These are phyloP conservation scores for Perithous albicinctus DNA, from an alignment of 2,888 invertebrate genomes.

Conservation along the genomic window DNA sequence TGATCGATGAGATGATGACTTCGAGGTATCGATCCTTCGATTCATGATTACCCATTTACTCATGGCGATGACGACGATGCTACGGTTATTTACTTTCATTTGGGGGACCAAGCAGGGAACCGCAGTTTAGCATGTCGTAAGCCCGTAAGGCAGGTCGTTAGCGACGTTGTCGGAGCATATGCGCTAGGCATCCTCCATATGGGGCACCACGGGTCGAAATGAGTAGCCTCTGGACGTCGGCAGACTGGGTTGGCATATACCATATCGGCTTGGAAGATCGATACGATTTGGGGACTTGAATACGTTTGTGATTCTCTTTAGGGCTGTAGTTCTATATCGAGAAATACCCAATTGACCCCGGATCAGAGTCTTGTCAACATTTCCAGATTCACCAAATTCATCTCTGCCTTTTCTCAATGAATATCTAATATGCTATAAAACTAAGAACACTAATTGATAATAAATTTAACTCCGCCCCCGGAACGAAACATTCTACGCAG, in stretches of 20 bases:
- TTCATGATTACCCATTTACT: conserved; percentile 79
- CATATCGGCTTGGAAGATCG: conserved; percentile 73
- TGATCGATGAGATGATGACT: conserved; percentile 15
- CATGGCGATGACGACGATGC: conserved; percentile 78
- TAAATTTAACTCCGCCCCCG: no score
- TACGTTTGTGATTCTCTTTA: conserved; percentile 61
- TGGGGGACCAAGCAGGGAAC: conserved; percentile 72
- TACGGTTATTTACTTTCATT: conserved; percentile 82
- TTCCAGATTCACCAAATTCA: conserved; percentile 2
- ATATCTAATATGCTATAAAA: background rate
- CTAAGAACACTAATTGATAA: no score
- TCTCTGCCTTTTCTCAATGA: background rate
- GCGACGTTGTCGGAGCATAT: conserved; percentile 84
- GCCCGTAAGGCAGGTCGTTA: conserved; percentile 83
- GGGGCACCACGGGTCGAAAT: conserved; percentile 80
- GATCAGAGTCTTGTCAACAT: conserved; percentile 68
- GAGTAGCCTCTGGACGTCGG: conserved; percentile 69
- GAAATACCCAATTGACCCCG: conserved; percentile 48
- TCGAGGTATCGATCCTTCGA: conserved; percentile 52
- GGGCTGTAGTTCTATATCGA: conserved; percentile 49
- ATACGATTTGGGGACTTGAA: conserved; percentile 73
- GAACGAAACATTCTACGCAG: no score
- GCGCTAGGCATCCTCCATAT: conserved; percentile 84
- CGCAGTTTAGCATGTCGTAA: conserved; percentile 83
- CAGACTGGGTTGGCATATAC: conserved; percentile 32